Base-by-base conservation (phyloP, 2,888 invertebrate genomes). In the Pinctada fucata region DNA sequence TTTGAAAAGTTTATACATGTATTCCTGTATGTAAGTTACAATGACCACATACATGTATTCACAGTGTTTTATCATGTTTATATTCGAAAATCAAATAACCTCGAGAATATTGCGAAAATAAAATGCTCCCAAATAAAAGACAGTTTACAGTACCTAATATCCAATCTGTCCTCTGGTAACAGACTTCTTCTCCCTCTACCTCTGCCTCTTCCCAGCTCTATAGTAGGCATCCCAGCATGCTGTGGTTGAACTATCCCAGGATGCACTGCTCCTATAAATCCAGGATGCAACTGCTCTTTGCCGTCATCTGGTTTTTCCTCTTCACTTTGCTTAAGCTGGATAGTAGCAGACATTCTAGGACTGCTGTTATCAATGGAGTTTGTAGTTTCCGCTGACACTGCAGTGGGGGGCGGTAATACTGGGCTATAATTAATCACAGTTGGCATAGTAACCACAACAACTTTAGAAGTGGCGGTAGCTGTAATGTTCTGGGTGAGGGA, bases 201-300 rank as follows among this genome's bases (percentile, higher is more conserved):
- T 51, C 76, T 78, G 31, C 79, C 82, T 52, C 76, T 69, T 47
- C 79, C 72, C 3, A 70, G 48, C 48, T 79, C 70, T 45, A 80
- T 69, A 58, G 75, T 51, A 67, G 80, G 72, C 63, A 52, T 51
- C n/a, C 72, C 75, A 31, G 65, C 69, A 66, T 76, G 68, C 49
- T 75, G 66, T 66, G 74, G 74, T 13, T 74, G 74, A 49, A 74
- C 74, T 45, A 74, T 75, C 52, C 75, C 75, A 75, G 75, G 69
- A 75, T 75, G 63, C 69, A 68, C 75, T 69, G 68, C 69, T 48
- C 74, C 74, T 4, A 74, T 66, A 66, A 74, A 74, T 66, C 69
- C 75, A 58, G 75, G 75, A 52, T 75, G 74, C 65, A 66, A 48
- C 13, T 49, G 65, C 16, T 74, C 73, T 3, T 48, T 70, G n/a